Evolutionary conservation across 2,888 invertebrate genomes (phyloP), one percentile per base, ranked within the genome.

Genomic region (Ommatoiulus sabulosus): DNA sequence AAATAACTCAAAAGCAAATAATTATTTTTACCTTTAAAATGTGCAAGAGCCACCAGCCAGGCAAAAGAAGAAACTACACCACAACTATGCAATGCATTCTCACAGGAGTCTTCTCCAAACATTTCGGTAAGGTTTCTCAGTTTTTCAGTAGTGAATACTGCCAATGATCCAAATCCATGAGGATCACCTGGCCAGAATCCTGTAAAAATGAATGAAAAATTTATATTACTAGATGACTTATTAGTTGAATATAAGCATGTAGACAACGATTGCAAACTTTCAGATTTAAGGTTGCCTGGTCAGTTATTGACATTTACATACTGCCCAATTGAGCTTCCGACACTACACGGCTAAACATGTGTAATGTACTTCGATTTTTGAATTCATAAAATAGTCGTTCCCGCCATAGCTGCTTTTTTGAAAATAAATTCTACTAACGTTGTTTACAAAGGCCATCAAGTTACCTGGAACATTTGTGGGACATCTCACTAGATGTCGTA

Each of bases 101-200:
- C 91, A 87, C 94, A 46, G 87, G 90, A 90, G 20, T 88, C 63
- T n/a, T 88, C 20, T 63, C 89, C 72, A 80, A 89, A n/a, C 20
- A 35, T 80, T 10, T 72, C n/a, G 46, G 84, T 43, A 7, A 86
- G 72, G n/a, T 63, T 17, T 63, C 89, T 72, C 84, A 96, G 92
- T 91, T 95, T 94, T 17, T 95, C 95, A 84, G 95, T 93, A 15
- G 94, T 94, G 91, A 96, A 95, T 91, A 95, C 96, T 0, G 97
- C 96, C 44, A 98, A 90, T 10, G 96, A 92, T 0, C 97, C 97
- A 93, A 96, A 97, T 92, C 96, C 95, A 92, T 95, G 94, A 4
- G 92, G 92, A 91, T 96, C 96, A 15, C 96, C 97, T 24, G 97
- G 96, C 97, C 97, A 97, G 92, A 95, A 96, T 35, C 91, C 91